These are phyloP conservation scores for Eonycteris spelaea DNA, from an alignment of 2,113 vertebrate species.

Conservation along the genomic window DNA sequence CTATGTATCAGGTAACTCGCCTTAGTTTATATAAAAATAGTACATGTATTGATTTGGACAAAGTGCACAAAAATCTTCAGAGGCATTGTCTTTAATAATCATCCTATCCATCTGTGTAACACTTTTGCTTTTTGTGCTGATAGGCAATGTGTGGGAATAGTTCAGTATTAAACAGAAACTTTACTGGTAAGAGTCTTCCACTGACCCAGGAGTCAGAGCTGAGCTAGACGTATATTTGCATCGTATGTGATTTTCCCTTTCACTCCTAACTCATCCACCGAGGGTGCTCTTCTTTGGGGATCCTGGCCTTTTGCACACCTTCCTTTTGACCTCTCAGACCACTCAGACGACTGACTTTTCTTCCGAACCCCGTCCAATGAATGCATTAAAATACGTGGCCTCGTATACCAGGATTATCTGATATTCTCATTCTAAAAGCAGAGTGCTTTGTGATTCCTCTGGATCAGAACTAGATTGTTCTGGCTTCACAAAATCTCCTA, in stretches of 20 bases:
- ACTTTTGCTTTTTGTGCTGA: not conserved
- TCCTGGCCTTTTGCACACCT: not conserved
- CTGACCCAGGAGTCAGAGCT: not conserved
- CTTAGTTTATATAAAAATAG: slow-evolving; percentile 40
- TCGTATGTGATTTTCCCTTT: not conserved
- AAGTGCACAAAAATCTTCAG: not conserved
- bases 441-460: not conserved
- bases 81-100: not conserved
- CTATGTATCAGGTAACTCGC: not conserved
- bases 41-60: slow-evolving; percentile 38
- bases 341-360: not conserved
- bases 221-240: not conserved
- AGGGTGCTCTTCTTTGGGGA: not conserved
- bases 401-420: not conserved
- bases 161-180: not conserved
- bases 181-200: not conserved
- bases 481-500: not conserved
- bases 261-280: not conserved
- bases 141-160: not conserved
- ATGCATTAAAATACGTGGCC: not conserved
- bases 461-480: not conserved
- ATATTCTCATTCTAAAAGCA: not conserved
- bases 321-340: not conserved
- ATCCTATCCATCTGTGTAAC: not conserved
- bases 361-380: not conserved